Evolutionary conservation across 2,888 invertebrate genomes (phyloP).

Genomic region (Abrostola tripartita): DNA sequence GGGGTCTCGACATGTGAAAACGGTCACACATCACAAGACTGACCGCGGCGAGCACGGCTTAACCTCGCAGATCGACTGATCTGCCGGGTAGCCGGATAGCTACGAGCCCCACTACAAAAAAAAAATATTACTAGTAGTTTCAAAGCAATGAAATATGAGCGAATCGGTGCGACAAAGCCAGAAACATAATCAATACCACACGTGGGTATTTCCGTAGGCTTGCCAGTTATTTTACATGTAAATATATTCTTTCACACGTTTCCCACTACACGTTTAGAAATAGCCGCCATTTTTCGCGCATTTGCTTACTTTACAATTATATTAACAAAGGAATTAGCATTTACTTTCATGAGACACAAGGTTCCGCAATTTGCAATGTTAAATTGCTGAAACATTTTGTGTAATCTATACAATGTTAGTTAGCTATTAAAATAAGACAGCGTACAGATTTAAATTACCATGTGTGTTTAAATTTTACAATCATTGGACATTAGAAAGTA

Average conservation of each 20-base stretch:
- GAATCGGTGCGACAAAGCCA: background rate
- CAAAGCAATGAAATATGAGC: no score
- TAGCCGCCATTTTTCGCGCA: slow-evolving; percentile 29
- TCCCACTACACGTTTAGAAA: slow-evolving; percentile 33
- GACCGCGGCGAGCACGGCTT: no score
- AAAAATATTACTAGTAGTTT: no score
- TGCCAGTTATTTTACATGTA: slow-evolving; percentile 21
- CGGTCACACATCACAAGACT: no score
- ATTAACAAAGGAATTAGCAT: slow-evolving; percentile 44
- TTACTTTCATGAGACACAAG: slow-evolving; percentile 19
- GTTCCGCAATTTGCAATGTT: slow-evolving; percentile 24
- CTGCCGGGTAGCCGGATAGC: no score
- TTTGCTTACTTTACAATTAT: slow-evolving; percentile 50
- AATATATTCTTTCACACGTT: slow-evolving; percentile 51
- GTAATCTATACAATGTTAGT: slow-evolving; percentile 23
- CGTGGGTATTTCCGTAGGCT: slow-evolving; percentile 22
- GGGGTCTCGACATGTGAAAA: no score
- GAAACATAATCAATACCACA: background rate
- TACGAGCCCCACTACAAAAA: no score
- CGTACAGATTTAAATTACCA: no score
- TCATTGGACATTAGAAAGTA: no score
- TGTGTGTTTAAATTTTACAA: no score
- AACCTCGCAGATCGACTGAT: no score
- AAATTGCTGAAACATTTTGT: slow-evolving; percentile 20
- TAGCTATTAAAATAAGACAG: no score